These are phyloP conservation scores for Cantharis rufa DNA, from an alignment of 2,888 invertebrate genomes.

Conservation along the genomic window DNA sequence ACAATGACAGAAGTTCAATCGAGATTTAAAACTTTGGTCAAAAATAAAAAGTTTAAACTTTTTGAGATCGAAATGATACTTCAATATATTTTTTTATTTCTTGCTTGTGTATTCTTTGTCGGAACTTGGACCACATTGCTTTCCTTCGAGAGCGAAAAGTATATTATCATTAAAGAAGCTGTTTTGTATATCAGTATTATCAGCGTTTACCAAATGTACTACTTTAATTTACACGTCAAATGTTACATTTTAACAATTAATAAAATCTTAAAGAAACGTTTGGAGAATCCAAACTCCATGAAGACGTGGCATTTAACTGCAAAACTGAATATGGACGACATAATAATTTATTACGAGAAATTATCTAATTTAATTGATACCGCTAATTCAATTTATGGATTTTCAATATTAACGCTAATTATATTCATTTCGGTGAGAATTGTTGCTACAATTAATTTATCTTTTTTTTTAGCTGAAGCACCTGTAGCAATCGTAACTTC, in stretches of 20 bases:
- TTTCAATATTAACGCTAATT: constrained; percentile 13
- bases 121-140: background rate
- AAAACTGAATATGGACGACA: background rate
- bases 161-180: background rate
- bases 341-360: constrained; percentile 25
- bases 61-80: background rate
- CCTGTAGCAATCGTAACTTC: background rate
- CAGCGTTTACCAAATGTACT: background rate
- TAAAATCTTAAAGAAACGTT: background rate
- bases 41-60: background rate
- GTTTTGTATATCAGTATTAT: background rate
- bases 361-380: constrained; percentile 24
- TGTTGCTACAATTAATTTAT: background rate
- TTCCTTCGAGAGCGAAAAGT: background rate
- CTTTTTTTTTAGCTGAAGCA: constrained; percentile 52
- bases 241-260: background rate
- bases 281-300: background rate
- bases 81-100: background rate
- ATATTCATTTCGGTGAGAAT: background rate
- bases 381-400: constrained; percentile 37
- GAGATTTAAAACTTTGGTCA: background rate
- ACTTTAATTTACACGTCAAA: background rate
- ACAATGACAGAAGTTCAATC: background rate
- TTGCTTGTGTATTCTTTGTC: background rate
- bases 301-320: background rate